Conservation (phyloP, 2,797 vertebrate genomes). For the Manis crassicaudata region DNA sequence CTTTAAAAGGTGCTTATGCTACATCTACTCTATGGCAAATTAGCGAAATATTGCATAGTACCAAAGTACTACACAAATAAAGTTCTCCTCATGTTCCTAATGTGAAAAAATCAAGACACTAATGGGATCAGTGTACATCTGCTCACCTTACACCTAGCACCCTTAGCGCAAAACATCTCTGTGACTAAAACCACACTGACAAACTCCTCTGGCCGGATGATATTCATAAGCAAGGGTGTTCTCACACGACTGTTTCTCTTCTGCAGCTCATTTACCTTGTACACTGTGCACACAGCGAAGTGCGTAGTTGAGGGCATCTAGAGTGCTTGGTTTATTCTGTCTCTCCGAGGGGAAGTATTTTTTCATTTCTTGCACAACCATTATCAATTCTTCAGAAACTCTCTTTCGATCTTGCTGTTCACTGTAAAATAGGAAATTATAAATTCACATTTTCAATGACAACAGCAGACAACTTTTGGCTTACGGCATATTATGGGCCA, state of each 20-base stretch:
- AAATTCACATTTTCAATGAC: background rate
- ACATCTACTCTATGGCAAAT: background rate
- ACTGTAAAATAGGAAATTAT: slow-evolving; percentile 55
- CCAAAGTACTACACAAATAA: background rate
- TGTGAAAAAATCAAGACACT: background rate
- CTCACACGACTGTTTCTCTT: rapidly evolving
- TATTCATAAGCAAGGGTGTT: rapidly evolving
- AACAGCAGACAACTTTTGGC: too few species aligned
- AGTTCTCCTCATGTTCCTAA: background rate
- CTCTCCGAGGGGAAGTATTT: slow-evolving; percentile 81
- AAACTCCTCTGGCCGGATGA: background rate
- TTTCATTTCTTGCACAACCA: slow-evolving; percentile 86
- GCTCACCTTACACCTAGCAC: background rate
- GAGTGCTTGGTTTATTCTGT: slow-evolving; percentile 81
- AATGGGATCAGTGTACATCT: background rate
- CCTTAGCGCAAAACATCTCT: background rate
- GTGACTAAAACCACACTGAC: background rate
- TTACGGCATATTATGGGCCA: rapidly evolving
- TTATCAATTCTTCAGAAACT: slow-evolving; percentile 80
- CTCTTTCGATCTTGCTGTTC: slow-evolving; percentile 73
- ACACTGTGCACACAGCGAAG: slow-evolving; percentile 91
- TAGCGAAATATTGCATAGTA: background rate
- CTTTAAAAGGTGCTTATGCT: background rate
- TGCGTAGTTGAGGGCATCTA: slow-evolving; percentile 85
- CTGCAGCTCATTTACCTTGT: slow-evolving; percentile 86